Conservation (phyloP, 30 jellyfish, hydroid and myxozoan species). For the Hydractinia symbiolongicarpus region DNA sequence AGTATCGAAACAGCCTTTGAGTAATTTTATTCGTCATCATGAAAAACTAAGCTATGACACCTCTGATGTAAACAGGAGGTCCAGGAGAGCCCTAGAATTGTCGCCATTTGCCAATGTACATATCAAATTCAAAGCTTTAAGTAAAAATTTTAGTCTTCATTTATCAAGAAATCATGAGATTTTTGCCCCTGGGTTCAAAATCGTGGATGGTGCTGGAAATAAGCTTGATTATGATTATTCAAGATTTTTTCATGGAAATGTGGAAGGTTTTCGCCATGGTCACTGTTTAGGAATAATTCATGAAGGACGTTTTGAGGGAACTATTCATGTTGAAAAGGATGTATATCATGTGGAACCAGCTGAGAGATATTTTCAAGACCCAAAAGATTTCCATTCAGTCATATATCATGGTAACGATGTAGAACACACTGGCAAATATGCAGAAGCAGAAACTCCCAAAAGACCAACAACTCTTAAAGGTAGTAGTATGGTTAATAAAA, state of each 20-base stretch:
- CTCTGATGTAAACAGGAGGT: slow-evolving; percentile 73
- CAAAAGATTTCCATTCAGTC: slow-evolving; percentile 71
- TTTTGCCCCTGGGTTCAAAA: slow-evolving; percentile 53
- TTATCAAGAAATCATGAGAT: slow-evolving; percentile 63
- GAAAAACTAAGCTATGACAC: slow-evolving; percentile 60
- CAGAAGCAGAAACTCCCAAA: slow-evolving; percentile 29
- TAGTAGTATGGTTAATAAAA: not conserved
- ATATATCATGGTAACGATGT: slow-evolving; percentile 70
- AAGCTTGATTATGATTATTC: slow-evolving; percentile 40
- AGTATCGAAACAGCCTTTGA: slow-evolving; percentile 35
- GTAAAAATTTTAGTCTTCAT: slow-evolving; percentile 63
- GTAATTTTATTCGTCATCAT: slow-evolving; percentile 63
- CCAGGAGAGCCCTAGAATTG: slow-evolving; percentile 48
- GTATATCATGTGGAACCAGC: slow-evolving; percentile 91
- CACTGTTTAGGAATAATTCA: slow-evolving; percentile 57
- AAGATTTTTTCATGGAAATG: slow-evolving; percentile 81
- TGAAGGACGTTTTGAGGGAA: slow-evolving; percentile 80
- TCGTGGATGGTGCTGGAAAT: slow-evolving; percentile 69
- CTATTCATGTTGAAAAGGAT: slow-evolving; percentile 57
- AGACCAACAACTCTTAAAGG: slow-evolving; percentile 59
- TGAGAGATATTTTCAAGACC: slow-evolving; percentile 51
- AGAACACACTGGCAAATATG: slow-evolving; percentile 45
- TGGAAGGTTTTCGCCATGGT: slow-evolving; percentile 58
- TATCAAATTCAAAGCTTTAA: slow-evolving; percentile 62
- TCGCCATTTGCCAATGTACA: slow-evolving; percentile 70